phyloP scores from a whole-genome alignment of 1,140 invertebrate species.

The Megalopta genalis region DNA sequence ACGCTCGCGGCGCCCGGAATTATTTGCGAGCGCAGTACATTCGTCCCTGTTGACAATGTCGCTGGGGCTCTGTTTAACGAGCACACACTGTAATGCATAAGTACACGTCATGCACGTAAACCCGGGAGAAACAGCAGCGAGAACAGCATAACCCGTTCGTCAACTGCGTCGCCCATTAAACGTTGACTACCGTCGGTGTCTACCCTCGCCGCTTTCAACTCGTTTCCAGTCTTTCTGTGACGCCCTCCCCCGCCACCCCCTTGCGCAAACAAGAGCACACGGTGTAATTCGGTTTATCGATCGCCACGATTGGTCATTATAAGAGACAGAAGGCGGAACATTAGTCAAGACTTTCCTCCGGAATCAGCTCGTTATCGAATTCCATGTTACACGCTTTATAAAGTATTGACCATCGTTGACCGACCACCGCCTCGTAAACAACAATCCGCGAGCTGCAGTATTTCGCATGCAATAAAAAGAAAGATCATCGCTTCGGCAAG shows the following conservation, averaged over 20 bases:
- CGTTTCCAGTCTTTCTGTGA: slow-evolving; percentile 12
- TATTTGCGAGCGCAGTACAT: slow-evolving; percentile 3
- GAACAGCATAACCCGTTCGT: slow-evolving; percentile 10
- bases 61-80: slow-evolving; percentile 27
- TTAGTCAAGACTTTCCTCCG: not conserved
- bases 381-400: not conserved
- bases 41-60: not conserved
- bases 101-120: slow-evolving; percentile 5
- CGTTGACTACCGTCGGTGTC: slow-evolving; percentile 12
- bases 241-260: no score
- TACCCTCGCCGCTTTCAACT: slow-evolving; percentile 1
- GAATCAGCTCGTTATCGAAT: not conserved
- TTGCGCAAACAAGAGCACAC: slow-evolving; percentile 9
- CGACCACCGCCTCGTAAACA: not conserved
- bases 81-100: slow-evolving; percentile 16
- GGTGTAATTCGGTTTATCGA: slow-evolving; percentile 25
- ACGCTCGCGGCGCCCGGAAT: not conserved
- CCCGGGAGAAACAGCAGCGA: not conserved
- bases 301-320: slow-evolving; percentile 35
- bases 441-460: not conserved
- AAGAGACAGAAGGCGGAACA: not conserved
- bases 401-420: no score
- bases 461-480: not conserved
- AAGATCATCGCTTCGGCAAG: no score
- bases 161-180: slow-evolving; percentile 17